Evolutionary conservation across 2,113 vertebrate genomes (phyloP), one percentile per base, ranked within the genome.

Genomic region (Pelobates fuscus): DNA sequence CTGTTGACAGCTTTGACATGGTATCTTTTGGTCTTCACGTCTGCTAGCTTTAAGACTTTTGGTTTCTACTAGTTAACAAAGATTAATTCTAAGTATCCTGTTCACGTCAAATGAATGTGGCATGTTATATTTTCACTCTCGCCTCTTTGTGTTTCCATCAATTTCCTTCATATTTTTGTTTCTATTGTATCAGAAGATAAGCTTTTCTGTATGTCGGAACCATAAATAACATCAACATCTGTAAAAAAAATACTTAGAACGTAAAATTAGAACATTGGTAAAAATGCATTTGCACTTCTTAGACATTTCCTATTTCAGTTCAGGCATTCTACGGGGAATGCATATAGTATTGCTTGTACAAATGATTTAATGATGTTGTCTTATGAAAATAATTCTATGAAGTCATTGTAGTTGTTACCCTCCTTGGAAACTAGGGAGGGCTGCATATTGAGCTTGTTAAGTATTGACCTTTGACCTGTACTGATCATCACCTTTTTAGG

Each of bases 301-400:
- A 11, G 29, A 32, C 8, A 37, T 69, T 58, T 27, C 32, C 44
- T 49, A 49, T 18, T 49, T 18, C 21, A 44, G n/a, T 29, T 30
- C 14, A 29, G 58, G 12, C 58, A 27, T 29, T 1, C 25, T 49
- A 67, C 43, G 25, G 37, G 27, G 26, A 10, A 54, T 37, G 18
- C 27, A 37, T 6, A 43, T 6, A 24, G 21, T 8, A 11, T 21
- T 65, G 18, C 67, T 32, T 52, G 57, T 49, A 60, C 15, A 44
- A 30, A 68, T 68, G 73, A 77, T 77, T 68, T 77, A 77, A 77
- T 32, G 27, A 5, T 52, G 64, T 32, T 61, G 67, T 68, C 57
- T 54, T 61, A 68, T 67, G 44, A 77, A 60, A 77, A 30, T 77
- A 68, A 77, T 77, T 58, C 21, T 11, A 67, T 67, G 64, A 77